Base-by-base conservation (phyloP, 2,113 vertebrate species). In the Colossoma macropomum region DNA sequence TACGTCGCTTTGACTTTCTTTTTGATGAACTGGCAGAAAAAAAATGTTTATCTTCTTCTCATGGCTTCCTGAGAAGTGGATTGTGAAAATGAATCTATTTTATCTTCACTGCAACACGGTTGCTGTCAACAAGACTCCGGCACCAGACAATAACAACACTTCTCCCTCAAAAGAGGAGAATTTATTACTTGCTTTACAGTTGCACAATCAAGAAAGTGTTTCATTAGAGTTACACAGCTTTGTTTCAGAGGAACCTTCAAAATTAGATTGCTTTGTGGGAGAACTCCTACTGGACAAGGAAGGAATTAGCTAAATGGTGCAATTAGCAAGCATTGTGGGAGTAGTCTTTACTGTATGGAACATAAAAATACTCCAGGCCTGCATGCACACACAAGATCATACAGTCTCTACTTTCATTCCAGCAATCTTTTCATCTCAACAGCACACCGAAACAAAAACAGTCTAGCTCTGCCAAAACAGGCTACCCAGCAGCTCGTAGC, bases 321-420 rank as follows among this genome's bases (percentile, higher is more conserved):
- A 72, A 60, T 80, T 80, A 80, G 79, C 52, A 15, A 41, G 38
- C 9, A 11, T 3, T 73, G 68, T 80, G 70, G 69, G 17, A 59
- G 21, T 59, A 21, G 34, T 38, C 10, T 45, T 45, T 9, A 45
- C 5, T 45, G 41, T 5, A 45, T 45, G 41, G 9, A 11, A 11
- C 10, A 11, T 45, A 6, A 45, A 45, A 45, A 45, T 11, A 45
- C 41, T 45, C 41, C 41, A 5, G 41, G 41, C 41, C 41, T 6
- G 41, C 41, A 1, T 45, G 10, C 41, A 11, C 41, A 45, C 41
- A 45, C 41, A n/a, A n/a, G n/a, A n/a, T n/a, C n/a, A 38, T 38
- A 38, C 34, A 38, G 34, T 38, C 34, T 38, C 34, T 38, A 38
- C 34, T 45, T 45, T 45, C 4, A 9, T 45, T 11, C 41, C 41